Conservation (phyloP, 2,888 invertebrate genomes). For the Coremacera marginata region DNA sequence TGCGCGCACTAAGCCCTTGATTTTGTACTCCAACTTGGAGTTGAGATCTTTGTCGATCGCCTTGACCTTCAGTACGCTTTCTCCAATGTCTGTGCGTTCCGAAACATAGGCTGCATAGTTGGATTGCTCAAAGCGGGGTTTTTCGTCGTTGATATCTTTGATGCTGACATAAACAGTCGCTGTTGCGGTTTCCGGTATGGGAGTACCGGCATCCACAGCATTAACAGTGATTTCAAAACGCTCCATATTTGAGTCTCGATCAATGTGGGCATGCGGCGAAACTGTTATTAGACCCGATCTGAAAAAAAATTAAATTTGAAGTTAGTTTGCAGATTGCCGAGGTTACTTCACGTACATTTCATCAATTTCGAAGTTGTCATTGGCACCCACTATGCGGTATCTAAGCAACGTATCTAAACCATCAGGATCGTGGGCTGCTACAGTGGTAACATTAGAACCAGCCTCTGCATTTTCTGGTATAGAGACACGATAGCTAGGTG, state of each 20-base stretch:
- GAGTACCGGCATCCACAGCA: constrained; percentile 81
- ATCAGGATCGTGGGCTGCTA: constrained; percentile 83
- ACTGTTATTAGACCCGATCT: constrained; percentile 80
- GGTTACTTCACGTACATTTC: constrained; percentile 71
- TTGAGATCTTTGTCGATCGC: constrained; percentile 81
- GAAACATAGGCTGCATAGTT: constrained; percentile 79
- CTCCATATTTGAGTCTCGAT: constrained; percentile 77
- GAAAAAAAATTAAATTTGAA: constrained; percentile 40
- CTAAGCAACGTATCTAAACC: constrained; percentile 78
- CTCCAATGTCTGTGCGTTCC: constrained; percentile 76
- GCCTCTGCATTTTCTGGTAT: constrained; percentile 79
- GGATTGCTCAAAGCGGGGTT: constrained; percentile 78
- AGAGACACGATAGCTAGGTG: constrained; percentile 79
- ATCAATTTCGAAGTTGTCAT: constrained; percentile 83
- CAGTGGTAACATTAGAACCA: constrained; percentile 78
- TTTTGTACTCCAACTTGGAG: constrained; percentile 77
- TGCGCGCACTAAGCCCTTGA: constrained; percentile 78
- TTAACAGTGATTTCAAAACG: constrained; percentile 80
- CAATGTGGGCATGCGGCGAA: constrained; percentile 79
- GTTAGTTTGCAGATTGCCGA: background rate
- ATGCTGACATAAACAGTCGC: constrained; percentile 80
- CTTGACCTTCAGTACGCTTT: constrained; percentile 74
- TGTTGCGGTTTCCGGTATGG: constrained; percentile 83
- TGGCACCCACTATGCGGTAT: constrained; percentile 81
- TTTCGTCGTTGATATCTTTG: constrained; percentile 84